A percentile compares a stretch with the other conserved stretches of the same genome.
Evolutionary conservation across 2,797 vertebrate genomes (phyloP).

Genomic region (Acrossocheilus wenchowensis): DNA sequence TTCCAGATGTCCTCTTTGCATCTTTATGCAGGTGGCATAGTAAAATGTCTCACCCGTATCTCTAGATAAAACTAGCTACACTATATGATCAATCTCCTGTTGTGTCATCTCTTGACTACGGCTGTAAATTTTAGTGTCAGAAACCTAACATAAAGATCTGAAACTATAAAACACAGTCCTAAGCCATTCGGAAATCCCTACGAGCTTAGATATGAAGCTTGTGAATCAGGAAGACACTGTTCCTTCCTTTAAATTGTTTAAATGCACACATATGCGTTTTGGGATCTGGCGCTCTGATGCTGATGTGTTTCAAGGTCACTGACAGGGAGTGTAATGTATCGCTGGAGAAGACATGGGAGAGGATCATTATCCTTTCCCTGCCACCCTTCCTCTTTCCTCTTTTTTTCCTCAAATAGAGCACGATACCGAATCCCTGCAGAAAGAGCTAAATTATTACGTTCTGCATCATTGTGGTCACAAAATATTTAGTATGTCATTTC

Average conservation of each 20-base stretch:
- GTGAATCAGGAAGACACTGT: conserved; percentile 32
- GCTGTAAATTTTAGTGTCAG: neutral
- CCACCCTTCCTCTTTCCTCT: neutral
- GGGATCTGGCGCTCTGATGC: neutral
- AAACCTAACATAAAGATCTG: conserved; percentile 1
- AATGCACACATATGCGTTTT: neutral
- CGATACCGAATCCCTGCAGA: conserved; percentile 11
- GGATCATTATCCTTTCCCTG: conserved; percentile 28
- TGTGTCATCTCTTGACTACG: neutral
- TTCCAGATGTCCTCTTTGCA: conserved; percentile 37
- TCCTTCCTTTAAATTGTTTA: conserved; percentile 3
- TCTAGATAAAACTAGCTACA: conserved; percentile 6
- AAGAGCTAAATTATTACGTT: conserved; percentile 3
- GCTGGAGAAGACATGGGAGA: conserved; percentile 33
- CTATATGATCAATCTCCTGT: neutral
- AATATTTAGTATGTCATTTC: neutral
- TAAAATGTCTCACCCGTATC: neutral
- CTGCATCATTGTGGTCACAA: neutral
- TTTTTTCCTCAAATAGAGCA: conserved; percentile 18
- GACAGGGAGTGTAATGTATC: conserved; percentile 33
- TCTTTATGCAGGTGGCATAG: conserved; percentile 35
- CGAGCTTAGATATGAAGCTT: conserved; percentile 16
- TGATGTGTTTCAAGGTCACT: conserved; percentile 54
- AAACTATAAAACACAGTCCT: conserved; percentile 14
- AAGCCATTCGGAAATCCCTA: neutral